phyloP scores from a whole-genome alignment of 2,888 invertebrate genomes.

The Platyscelio sp. region DNA sequence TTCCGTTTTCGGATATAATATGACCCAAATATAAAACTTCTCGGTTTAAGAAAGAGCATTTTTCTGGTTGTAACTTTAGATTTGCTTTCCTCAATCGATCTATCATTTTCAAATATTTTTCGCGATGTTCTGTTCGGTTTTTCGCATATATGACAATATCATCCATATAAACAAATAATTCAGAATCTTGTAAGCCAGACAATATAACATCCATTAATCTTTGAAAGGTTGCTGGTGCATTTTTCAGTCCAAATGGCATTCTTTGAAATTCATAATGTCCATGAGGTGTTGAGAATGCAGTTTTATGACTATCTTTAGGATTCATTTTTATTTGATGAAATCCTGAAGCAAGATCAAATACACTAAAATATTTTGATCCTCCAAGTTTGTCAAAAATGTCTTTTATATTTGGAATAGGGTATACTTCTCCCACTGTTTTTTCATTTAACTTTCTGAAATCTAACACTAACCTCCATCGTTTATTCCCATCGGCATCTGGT shows the following conservation, averaged over 20 bases:
- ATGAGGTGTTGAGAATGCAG: neutral
- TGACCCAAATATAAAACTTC: constrained; percentile 75
- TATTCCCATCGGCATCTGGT: constrained; percentile 8
- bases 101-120: constrained; percentile 1
- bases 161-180: neutral
- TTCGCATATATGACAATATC: neutral
- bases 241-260: neutral
- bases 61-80: constrained; percentile 40
- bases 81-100: constrained; percentile 6
- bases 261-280: neutral
- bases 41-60: constrained; percentile 64
- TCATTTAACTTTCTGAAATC: constrained; percentile 10
- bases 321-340: neutral
- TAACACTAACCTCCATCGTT: neutral
- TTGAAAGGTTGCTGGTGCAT: neutral
- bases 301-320: neutral
- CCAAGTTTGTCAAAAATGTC: neutral
- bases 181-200: neutral
- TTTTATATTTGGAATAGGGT: neutral
- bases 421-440: neutral
- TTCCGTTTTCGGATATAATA: constrained; percentile 70
- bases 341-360: neutral
- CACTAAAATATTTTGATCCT: neutral
- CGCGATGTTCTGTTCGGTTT: neutral
- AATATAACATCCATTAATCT: neutral